Percentiles rank a stretch among this genome's conserved stretches.
These are phyloP conservation scores for Cheilosia pagana DNA, from an alignment of 2,888 invertebrate species.

Conservation along the genomic window DNA sequence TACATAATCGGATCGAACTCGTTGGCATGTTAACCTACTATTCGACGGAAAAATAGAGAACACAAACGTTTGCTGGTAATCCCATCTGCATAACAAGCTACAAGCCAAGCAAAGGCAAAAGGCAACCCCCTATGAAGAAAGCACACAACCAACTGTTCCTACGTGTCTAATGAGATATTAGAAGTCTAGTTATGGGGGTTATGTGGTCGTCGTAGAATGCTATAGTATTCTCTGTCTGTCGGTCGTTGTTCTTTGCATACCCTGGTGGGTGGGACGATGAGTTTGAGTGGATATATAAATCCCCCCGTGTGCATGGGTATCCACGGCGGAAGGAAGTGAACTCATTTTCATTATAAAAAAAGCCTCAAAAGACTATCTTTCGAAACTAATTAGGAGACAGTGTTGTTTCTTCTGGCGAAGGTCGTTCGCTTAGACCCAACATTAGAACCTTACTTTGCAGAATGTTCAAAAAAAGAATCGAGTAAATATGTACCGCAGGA, in stretches of 20 bases:
- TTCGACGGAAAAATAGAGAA: constrained; percentile 42
- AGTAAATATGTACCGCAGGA: too few species aligned
- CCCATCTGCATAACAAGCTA: constrained; percentile 39
- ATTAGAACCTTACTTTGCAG: background rate
- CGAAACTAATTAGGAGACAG: constrained; percentile 26
- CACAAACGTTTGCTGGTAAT: constrained; percentile 27
- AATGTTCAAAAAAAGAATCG: too few species aligned
- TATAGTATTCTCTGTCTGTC: constrained; percentile 45
- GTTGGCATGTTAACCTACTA: constrained; percentile 67
- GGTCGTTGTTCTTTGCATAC: constrained; percentile 29
- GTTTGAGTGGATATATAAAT: too few species aligned
- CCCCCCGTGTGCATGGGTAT: background rate
- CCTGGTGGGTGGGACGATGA: background rate
- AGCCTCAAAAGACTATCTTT: constrained; percentile 1
- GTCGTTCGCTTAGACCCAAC: background rate
- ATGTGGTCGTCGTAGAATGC: constrained; percentile 22
- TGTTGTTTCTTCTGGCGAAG: constrained; percentile 11
- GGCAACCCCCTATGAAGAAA: constrained; percentile 6
- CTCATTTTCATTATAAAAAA: constrained; percentile 32
- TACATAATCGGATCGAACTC: constrained; percentile 63
- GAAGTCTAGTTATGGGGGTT: background rate
- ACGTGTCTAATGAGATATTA: constrained; percentile 42
- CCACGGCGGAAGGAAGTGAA: constrained; percentile 1
- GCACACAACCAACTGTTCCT: constrained; percentile 9
- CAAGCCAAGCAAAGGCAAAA: too few species aligned